Evolutionary conservation across 2,113 vertebrate species (phyloP), one percentile per base, ranked within the genome.

Genomic region (Fulica atra): DNA sequence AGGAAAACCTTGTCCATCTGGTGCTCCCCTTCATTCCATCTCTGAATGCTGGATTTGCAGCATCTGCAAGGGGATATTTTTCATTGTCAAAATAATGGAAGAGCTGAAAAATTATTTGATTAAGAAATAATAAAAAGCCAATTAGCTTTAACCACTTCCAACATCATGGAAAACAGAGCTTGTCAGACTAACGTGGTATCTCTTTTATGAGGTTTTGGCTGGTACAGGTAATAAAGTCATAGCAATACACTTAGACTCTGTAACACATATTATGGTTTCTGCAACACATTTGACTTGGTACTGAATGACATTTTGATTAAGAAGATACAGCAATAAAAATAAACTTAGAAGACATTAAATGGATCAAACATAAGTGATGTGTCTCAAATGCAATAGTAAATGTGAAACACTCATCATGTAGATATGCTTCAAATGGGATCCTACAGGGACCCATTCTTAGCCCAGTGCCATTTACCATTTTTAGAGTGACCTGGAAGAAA

Each of bases 301-400:
- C 70, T 36, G 33, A 87, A 88, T 86, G 61, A 60, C 50, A 92
- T 65, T 89, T 79, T 89, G 66, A 92, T 93, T 94, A 86, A 93
- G 79, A 90, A 82, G 68, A 60, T 33, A 25, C 2, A 79, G 26
- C 48, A 93, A 91, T 56, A 79, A 74, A 86, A 88, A 71, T 61
- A 92, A 87, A 71, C 38, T 93, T 35, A 38, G 69, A 74, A 91
- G 73, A 84, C 78, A 54, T 63, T 50, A 86, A 89, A 87, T 71
- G 38, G 57, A 87, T 84, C 81, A 81, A 91, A 89, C 38, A 86
- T 2, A 88, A 94, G 86, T 2, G 0, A 35, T 33, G 42, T 36
- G 25, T 68, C 88, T 86, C 42, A 77, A 94, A 90, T 16, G 29
- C 31, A 89, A 60, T 11, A 68, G 72, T 63, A 81, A 89, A 92